Evolutionary conservation across 2,888 invertebrate genomes (phyloP).

Genomic region (Saturnia pavonia): DNA sequence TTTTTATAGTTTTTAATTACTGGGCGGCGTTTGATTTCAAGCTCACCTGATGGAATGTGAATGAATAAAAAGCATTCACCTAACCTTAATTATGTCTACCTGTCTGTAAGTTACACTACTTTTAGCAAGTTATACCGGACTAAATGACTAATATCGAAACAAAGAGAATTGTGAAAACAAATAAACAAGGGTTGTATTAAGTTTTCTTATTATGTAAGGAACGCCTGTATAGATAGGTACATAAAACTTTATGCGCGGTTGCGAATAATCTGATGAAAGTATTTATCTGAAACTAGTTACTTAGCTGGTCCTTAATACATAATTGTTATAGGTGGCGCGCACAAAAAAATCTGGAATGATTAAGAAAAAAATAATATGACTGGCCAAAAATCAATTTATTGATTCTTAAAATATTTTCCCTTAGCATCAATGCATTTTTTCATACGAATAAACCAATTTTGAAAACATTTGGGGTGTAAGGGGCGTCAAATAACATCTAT

Average conservation of each 20-base stretch:
- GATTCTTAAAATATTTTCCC: too few relatives aligned
- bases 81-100: neutral
- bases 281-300: neutral
- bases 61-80: neutral
- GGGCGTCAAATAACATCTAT: too few relatives aligned
- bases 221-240: neutral
- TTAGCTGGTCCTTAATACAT: neutral
- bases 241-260: neutral
- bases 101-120: neutral
- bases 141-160: neutral
- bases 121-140: neutral
- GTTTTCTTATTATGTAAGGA: neutral
- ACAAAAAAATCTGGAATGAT: too few relatives aligned
- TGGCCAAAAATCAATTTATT: too few relatives aligned
- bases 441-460: too few relatives aligned
- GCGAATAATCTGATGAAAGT: neutral
- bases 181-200: constrained; percentile 1
- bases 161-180: neutral
- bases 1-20: too few relatives aligned
- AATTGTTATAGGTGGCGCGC: too few relatives aligned
- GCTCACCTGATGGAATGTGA: too few relatives aligned
- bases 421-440: too few relatives aligned
- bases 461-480: too few relatives aligned
- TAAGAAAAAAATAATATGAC: too few relatives aligned
- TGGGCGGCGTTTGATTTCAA: too few relatives aligned